phyloP scores from a whole-genome alignment of 2,113 vertebrate genomes.

The Malaclemys terrapin region DNA sequence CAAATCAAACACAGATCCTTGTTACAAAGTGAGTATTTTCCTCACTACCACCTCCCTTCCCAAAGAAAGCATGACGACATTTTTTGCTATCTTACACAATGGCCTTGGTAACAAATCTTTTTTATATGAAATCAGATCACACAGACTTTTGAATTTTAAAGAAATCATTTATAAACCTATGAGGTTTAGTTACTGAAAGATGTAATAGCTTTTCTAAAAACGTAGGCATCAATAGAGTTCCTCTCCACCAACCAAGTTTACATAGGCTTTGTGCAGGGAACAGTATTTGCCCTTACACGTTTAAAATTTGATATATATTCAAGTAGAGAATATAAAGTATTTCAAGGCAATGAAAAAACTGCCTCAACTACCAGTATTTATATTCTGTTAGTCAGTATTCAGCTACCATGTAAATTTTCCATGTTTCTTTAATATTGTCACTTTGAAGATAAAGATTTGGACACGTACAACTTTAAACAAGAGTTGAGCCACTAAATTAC shows the following conservation, averaged over 20 bases:
- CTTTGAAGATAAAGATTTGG: not conserved
- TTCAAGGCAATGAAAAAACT: not conserved
- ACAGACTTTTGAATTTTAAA: not conserved
- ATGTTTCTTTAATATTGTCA: not conserved
- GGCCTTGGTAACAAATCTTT: not conserved
- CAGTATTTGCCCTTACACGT: not conserved
- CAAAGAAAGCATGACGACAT: not conserved
- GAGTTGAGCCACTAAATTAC: not conserved
- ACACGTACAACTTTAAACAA: not conserved
- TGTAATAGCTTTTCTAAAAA: not conserved
- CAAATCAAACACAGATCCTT: not conserved
- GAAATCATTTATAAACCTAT: not conserved
- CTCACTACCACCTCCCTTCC: too few relatives aligned
- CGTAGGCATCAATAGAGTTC: not conserved
- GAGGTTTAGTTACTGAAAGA: conserved; percentile 1
- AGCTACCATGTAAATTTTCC: not conserved
- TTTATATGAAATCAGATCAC: not conserved
- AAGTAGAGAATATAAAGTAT: not conserved
- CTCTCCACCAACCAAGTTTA: not conserved
- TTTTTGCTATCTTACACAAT: not conserved
- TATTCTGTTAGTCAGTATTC: not conserved
- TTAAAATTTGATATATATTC: not conserved
- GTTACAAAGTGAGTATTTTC: not conserved
- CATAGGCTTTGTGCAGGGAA: not conserved
- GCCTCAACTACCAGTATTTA: not conserved